Conservation (phyloP, 2,888 invertebrate genomes). For the Leucozona laternaria region DNA sequence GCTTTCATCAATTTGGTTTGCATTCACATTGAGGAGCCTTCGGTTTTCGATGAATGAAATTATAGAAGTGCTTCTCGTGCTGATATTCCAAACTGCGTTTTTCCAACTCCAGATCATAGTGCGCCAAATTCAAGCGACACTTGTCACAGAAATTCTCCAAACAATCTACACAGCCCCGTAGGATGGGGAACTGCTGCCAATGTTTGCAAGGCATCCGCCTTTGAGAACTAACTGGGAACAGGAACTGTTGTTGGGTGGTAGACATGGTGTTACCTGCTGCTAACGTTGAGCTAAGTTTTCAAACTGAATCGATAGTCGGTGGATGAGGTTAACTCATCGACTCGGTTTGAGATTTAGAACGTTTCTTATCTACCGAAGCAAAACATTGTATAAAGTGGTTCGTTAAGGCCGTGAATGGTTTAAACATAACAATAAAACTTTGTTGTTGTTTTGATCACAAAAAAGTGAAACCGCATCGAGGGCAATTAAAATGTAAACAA, state of each 20-base stretch:
- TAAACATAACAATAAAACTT: not conserved
- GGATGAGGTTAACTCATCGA: constrained; percentile 35
- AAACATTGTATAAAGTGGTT: not conserved
- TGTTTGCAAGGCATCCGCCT: constrained; percentile 67
- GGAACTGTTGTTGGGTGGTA: constrained; percentile 42
- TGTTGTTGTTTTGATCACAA: constrained; percentile 27
- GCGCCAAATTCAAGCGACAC: constrained; percentile 50
- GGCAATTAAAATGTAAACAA: constrained; percentile 19
- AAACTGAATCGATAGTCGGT: constrained; percentile 40
- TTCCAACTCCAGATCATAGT: constrained; percentile 50
- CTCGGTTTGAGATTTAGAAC: not conserved
- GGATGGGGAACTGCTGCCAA: constrained; percentile 67
- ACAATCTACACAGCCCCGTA: constrained; percentile 49
- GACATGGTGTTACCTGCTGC: constrained; percentile 33
- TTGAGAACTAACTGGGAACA: constrained; percentile 58
- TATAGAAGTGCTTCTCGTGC: constrained; percentile 60
- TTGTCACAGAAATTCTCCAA: constrained; percentile 60
- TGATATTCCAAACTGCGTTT: constrained; percentile 54
- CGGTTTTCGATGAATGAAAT: constrained; percentile 59
- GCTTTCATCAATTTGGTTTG: constrained; percentile 8
- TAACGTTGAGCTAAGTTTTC: constrained; percentile 55
- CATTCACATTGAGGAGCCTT: constrained; percentile 41
- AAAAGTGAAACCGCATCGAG: constrained; percentile 18
- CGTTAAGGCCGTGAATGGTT: constrained; percentile 2
- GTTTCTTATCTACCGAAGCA: constrained; percentile 44